Base-by-base conservation (phyloP, 2,113 vertebrate genomes). In the Melanerpes aurifrons region DNA sequence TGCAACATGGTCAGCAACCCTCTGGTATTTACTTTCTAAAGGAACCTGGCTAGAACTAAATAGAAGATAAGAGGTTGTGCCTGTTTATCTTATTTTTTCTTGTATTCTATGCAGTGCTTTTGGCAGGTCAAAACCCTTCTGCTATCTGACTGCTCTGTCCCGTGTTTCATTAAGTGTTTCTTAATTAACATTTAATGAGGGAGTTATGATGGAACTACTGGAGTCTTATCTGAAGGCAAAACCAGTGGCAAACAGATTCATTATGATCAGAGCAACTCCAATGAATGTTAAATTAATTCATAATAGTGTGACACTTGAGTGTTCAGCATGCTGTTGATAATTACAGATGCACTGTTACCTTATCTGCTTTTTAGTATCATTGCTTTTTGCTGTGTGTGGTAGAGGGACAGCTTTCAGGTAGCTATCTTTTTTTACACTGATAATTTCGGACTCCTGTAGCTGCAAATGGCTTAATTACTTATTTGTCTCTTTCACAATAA, bases 221-320 rank as follows among this genome's bases (percentile, higher is more conserved):
- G 77, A 95, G 59, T 21, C 84, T 89, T 92, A 94, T 94, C 84
- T 92, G 86, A 92, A 96, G 81, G 91, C 88, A 67, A 87, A 57
- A 77, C 86, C 68, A 71, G 83, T 95, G 96, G 58, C 74, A 63
- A 91, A 77, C 0, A 14, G 72, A 87, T 96, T 94, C n/a, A 91
- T 96, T 95, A 96, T 63, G 57, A 86, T 96, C 67, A 79, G 57
- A 90, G 89, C 68, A 68, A 45, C 71, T 62, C 53, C 95, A 95
- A 96, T 94, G 93, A 87, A 92, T 94, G 72, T 86, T 77, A 94
- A 94, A 94, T 91, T 84, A 94, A 96, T 96, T 94, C 68, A 86
- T 92, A 94, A 93, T 86, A 86, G 94, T 83, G 70, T 89, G 94
- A 90, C 84, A 93, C 82, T 83, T 90, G 54, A 82, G 77, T 82